phyloP scores from a whole-genome alignment of 2,113 vertebrate species.

The Centropristis striata region DNA sequence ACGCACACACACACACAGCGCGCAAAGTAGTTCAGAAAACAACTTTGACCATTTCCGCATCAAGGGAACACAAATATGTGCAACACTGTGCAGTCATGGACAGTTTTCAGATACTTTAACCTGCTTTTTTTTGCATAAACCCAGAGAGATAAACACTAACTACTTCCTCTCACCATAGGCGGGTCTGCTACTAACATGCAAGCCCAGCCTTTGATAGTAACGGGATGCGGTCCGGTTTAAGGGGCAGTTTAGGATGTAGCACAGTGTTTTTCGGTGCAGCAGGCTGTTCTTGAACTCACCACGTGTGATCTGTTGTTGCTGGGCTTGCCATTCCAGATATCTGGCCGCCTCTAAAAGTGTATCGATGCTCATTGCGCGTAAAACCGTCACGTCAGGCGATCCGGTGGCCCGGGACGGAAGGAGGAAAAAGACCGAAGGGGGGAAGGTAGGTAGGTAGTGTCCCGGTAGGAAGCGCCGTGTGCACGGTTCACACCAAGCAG shows the following conservation, averaged over 20 bases:
- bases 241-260: neutral
- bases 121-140: neutral
- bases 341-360: conserved; percentile 95
- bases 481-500: conserved; percentile 52
- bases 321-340: conserved; percentile 97
- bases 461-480: conserved; percentile 56
- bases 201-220: conserved; percentile 28
- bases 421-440: conserved; percentile 64
- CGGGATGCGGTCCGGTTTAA: neutral
- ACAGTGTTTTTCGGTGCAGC: conserved; percentile 12
- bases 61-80: conserved; percentile 11
- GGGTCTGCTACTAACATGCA: conserved; percentile 52
- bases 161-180: conserved; percentile 36
- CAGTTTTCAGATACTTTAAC: neutral
- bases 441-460: conserved; percentile 29
- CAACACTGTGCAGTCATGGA: neutral
- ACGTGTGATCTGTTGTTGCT: conserved; percentile 95
- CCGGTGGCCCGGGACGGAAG: conserved; percentile 78
- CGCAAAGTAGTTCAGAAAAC: conserved; percentile 71
- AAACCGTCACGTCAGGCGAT: conserved; percentile 73
- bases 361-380: conserved; percentile 94
- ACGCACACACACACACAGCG: conserved; percentile 53
- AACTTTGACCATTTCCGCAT: conserved; percentile 70
- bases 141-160: neutral
- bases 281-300: conserved; percentile 85